These are phyloP conservation scores for Dipodomys merriami DNA, from an alignment of 2,113 vertebrate species.

Conservation along the genomic window DNA sequence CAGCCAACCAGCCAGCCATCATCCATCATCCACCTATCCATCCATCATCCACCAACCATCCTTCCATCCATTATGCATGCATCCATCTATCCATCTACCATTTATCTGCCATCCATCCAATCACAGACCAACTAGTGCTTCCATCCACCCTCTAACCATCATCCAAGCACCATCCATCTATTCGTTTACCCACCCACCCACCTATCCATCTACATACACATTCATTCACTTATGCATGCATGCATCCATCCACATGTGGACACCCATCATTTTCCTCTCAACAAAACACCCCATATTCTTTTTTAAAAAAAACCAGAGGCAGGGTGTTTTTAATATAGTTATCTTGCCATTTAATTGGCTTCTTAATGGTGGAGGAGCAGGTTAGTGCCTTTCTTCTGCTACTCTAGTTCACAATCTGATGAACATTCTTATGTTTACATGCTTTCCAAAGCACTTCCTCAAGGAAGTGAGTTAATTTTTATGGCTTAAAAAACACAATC, in stretches of 20 bases:
- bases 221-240: neutral
- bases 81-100: neutral
- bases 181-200: neutral
- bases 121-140: neutral
- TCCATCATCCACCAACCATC: too few relatives aligned
- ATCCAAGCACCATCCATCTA: neutral
- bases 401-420: neutral
- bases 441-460: neutral
- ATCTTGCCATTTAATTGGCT: neutral
- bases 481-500: neutral
- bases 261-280: neutral
- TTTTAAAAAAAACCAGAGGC: neutral
- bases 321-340: accelerated
- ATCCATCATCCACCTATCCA: too few relatives aligned
- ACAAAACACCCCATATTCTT: neutral
- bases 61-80: too few relatives aligned
- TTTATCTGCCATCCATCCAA: neutral
- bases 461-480: neutral
- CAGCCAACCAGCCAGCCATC: too few relatives aligned
- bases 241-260: too few relatives aligned
- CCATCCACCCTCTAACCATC: neutral
- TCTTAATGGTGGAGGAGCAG: accelerated
- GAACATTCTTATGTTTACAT: neutral
- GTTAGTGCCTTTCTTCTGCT: neutral
- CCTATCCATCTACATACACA: neutral